Evolutionary conservation across 1,140 invertebrate genomes (phyloP).

Genomic region (Nasonia vitripennis): DNA sequence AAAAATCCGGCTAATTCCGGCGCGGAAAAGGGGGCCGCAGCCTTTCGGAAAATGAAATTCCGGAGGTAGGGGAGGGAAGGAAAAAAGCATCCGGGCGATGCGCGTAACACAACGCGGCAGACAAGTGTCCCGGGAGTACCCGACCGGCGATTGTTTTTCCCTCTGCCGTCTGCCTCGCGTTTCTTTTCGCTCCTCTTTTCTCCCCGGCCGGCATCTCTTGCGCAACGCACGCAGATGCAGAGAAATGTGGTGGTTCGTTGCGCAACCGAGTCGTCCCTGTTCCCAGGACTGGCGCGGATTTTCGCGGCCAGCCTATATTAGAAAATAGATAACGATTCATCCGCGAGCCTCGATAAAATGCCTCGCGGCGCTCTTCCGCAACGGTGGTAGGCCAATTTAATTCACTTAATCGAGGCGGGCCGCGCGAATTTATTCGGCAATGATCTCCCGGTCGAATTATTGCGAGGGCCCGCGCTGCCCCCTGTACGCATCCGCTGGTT

Average conservation of each 20-base stretch:
- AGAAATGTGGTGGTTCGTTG: no score
- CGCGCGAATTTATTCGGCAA: no score
- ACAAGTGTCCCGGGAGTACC: conserved; percentile 56
- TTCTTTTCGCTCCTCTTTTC: conserved; percentile 19
- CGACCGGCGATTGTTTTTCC: conserved; percentile 24
- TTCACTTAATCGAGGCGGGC: conserved; percentile 30
- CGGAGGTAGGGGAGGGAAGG: background rate
- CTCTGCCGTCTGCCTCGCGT: conserved; percentile 23
- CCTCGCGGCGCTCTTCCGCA: no score
- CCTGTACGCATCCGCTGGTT: no score
- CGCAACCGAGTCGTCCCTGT: no score
- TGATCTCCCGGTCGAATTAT: conserved; percentile 39
- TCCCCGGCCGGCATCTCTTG: background rate
- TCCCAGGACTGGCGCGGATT: no score
- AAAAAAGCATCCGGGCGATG: background rate
- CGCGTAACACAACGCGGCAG: conserved; percentile 17
- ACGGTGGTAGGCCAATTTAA: background rate
- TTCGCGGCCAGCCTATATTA: no score
- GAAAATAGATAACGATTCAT: no score
- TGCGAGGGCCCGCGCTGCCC: background rate
- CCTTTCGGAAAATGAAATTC: conserved; percentile 19
- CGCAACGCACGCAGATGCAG: no score
- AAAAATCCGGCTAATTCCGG: no score
- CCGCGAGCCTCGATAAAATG: no score
- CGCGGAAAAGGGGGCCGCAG: no score